Base-by-base conservation (phyloP, 1,140 invertebrate species). In the Cydia splendana region DNA sequence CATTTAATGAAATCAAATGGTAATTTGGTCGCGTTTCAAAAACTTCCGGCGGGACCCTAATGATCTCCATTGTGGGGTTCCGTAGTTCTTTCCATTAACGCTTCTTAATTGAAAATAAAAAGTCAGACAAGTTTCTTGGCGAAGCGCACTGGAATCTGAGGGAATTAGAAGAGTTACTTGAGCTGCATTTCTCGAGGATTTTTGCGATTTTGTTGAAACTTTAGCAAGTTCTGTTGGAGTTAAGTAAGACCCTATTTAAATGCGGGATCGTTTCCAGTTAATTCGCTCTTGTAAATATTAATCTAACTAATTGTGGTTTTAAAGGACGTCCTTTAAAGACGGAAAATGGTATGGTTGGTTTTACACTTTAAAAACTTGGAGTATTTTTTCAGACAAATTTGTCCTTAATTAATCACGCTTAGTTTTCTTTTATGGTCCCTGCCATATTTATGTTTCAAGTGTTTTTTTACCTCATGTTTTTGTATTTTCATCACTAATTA, bases 11-110 rank as follows among this genome's bases (percentile, higher is more conserved):
- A 85, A 81, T 82, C 81, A 81, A 81, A 79, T 80, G 81, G 82
- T 67, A 84, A 84, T 85, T 84, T 82, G 76, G 81, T 84, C 76
- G 74, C 79, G 81, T 80, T 84, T 82, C 79, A 82, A 84, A 84
- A 84, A 82, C 81, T 76, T 84, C 82, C 79, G 78, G 74, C 53
- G 62, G 65, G 77, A 69, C 65, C 65, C 83, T 85, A 85, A 85
- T 78, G 83, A 83, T 80, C 78, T 78, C 76, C 80, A 83, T 83
- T 83, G 81, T 85, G 80, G 18, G 75, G 73, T 76, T 51, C 80
- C 80, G 78, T 80, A 81, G 83, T 83, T 82, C 78, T 82, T 81
- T 82, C 78, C 81, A 83, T 85, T 84, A 84, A 79, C 81, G 82
- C 77, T 76, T 62, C 77, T 84, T 84, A 82, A 84, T 84, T 84